Evolutionary conservation across 2,113 vertebrate species (phyloP).

Genomic region (Varanus salvator): DNA sequence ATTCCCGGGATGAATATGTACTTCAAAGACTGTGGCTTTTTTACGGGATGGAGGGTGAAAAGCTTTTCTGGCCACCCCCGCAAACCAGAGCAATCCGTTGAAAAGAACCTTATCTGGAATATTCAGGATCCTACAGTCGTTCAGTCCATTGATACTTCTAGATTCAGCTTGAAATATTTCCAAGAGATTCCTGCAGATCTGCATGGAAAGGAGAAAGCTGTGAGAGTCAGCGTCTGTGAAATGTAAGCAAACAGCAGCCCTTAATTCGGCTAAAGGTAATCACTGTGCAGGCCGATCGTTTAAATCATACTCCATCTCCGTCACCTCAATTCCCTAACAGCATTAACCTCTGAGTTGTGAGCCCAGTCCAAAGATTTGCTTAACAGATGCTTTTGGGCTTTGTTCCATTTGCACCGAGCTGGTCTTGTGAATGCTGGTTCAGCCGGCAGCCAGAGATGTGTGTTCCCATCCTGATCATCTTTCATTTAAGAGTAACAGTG

Average conservation of each 20-base stretch:
- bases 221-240: neutral
- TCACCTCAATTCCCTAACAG: neutral
- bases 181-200: neutral
- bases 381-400: neutral
- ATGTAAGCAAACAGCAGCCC: neutral
- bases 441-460: neutral
- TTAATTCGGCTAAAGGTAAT: conserved; percentile 7
- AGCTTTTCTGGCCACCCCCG: neutral
- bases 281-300: neutral
- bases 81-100: neutral
- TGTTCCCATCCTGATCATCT: neutral
- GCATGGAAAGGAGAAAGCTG: neutral
- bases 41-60: neutral
- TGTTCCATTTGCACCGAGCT: neutral
- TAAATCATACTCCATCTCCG: neutral
- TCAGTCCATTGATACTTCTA: neutral
- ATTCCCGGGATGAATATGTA: neutral
- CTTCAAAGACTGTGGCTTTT: neutral
- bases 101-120: neutral
- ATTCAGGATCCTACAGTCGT: neutral
- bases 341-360: neutral
- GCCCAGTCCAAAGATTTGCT: neutral
- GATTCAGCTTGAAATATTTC: neutral
- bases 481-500: neutral
- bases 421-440: neutral